These are phyloP conservation scores for Tenthredo distinguenda DNA, from an alignment of 2,888 invertebrate species.

Conservation along the genomic window DNA sequence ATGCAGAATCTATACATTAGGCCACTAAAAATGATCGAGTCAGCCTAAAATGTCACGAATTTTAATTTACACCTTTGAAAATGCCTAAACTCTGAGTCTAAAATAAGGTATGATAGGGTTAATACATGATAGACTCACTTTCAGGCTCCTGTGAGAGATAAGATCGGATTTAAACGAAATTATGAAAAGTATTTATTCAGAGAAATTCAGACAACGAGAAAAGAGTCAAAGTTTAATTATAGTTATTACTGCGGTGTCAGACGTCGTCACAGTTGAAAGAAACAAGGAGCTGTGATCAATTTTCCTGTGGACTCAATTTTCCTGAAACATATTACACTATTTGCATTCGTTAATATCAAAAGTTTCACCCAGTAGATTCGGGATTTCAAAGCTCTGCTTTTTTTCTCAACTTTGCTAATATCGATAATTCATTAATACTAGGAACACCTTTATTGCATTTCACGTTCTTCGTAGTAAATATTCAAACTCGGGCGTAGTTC, in stretches of 20 bases:
- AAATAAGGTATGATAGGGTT: not conserved
- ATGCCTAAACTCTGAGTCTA: not conserved
- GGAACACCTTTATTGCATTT: not conserved
- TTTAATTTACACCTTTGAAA: not conserved
- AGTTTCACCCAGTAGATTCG: not conserved
- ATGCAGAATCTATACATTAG: not conserved
- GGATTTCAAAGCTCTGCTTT: not conserved
- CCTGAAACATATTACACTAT: not conserved
- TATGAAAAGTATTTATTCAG: not conserved
- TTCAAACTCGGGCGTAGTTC: not conserved
- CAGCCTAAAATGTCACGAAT: not conserved
- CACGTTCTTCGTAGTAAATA: not conserved
- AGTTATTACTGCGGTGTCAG: constrained; percentile 4
- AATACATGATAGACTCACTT: not conserved
- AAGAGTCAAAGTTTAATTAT: constrained; percentile 36
- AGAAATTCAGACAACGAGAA: not conserved
- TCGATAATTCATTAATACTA: not conserved
- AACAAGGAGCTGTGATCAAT: not conserved
- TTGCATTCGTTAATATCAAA: constrained; percentile 42
- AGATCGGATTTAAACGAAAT: not conserved
- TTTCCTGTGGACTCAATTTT: not conserved
- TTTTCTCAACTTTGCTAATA: not conserved
- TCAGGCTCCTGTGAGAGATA: not conserved
- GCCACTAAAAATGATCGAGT: not conserved
- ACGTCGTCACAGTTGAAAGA: constrained; percentile 1